These are phyloP conservation scores for Ptychobarbus kaznakovi DNA, from an alignment of 2,797 vertebrate species.

Conservation along the genomic window DNA sequence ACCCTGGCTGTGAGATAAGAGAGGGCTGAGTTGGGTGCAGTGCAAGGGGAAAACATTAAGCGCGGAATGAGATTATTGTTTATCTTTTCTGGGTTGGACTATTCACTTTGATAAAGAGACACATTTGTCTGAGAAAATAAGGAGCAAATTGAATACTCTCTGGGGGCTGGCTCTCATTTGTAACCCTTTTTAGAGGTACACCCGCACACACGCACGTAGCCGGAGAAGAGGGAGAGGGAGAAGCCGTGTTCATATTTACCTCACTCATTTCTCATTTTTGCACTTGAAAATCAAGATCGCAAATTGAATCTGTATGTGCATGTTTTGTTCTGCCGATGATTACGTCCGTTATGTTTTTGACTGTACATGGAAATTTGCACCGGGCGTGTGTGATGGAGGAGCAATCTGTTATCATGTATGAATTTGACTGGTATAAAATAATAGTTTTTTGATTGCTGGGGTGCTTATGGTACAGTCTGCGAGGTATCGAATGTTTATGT, in stretches of 20 bases:
- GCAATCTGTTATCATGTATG: conserved; percentile 52
- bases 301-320: conserved; percentile 59
- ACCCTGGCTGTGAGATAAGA: conserved; percentile 87
- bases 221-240: conserved; percentile 42
- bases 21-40: conserved; percentile 71
- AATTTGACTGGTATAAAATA: conserved; percentile 53
- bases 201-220: conserved; percentile 18
- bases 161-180: conserved; percentile 69
- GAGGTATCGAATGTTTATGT: conserved; percentile 3
- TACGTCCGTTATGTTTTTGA: conserved; percentile 56
- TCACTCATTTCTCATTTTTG: conserved; percentile 54
- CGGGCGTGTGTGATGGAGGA: conserved; percentile 45
- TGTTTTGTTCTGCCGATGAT: conserved; percentile 39
- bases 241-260: conserved; percentile 52
- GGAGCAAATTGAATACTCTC: conserved; percentile 73
- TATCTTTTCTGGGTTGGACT: conserved; percentile 86
- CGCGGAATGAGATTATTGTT: conserved; percentile 86
- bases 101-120: conserved; percentile 85
- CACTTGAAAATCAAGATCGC: conserved; percentile 61
- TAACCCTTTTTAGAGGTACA: conserved; percentile 71
- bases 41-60: conserved; percentile 82
- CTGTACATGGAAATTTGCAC: conserved; percentile 58
- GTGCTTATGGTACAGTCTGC: conserved; percentile 26
- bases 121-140: conserved; percentile 85
- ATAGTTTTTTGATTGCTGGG: conserved; percentile 42